Percentiles rank a stretch among this genome's conserved stretches.
phyloP scores from a whole-genome alignment of 2,797 vertebrate species.

The Sorex maritimensis region DNA sequence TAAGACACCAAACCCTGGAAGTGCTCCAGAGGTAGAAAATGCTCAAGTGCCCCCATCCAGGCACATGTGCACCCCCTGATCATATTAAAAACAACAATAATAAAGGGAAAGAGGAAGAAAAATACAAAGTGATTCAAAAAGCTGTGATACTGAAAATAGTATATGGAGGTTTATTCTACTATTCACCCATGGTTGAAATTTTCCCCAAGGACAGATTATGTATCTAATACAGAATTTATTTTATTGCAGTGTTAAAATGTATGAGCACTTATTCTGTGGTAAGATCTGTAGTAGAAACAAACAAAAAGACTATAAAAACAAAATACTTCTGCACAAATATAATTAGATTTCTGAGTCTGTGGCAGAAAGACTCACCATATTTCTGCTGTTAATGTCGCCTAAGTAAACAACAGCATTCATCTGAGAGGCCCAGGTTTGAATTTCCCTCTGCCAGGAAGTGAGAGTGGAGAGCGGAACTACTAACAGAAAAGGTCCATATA shows the following conservation, averaged over 20 bases:
- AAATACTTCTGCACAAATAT: conserved; percentile 48
- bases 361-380: conserved; percentile 93
- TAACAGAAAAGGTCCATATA: conserved; percentile 96
- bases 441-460: conserved; percentile 98
- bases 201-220: background rate
- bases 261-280: conserved; percentile 4
- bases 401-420: conserved; percentile 99
- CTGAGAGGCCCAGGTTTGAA: conserved; percentile 96
- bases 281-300: background rate
- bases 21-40: no score
- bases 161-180: no score
- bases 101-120: no score
- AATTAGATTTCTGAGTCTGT: conserved; percentile 58
- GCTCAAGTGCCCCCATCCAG: no score
- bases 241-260: background rate
- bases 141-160: no score
- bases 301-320: background rate
- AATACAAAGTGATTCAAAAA: no score
- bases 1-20: no score
- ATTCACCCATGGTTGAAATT: conserved; percentile 32
- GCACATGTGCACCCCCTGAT: no score
- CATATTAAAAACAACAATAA: no score
- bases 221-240: conserved; percentile 29
- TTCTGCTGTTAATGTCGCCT: conserved; percentile 98
- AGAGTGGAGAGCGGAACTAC: conserved; percentile 98